phyloP scores from a whole-genome alignment of 2,113 vertebrate species.

The Bungarus multicinctus region DNA sequence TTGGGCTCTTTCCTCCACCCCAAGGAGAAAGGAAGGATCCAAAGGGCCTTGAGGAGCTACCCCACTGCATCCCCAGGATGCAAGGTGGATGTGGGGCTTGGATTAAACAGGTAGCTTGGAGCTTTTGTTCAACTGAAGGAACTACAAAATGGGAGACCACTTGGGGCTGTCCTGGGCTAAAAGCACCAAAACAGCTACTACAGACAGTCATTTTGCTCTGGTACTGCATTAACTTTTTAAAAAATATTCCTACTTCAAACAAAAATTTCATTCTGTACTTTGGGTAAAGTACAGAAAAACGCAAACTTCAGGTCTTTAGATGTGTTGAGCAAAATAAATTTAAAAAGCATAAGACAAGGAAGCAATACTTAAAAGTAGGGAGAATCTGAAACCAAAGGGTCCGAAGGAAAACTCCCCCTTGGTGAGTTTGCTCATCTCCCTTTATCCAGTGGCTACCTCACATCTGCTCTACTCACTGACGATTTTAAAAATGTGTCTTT shows the following conservation, averaged over 20 bases:
- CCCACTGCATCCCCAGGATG: not conserved
- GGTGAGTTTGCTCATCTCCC: constrained; percentile 5
- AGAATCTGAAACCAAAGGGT: constrained; percentile 33
- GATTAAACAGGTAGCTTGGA: not conserved
- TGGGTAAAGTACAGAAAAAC: fast-evolving
- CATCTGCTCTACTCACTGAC: constrained; percentile 34
- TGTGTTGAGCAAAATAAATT: constrained; percentile 36
- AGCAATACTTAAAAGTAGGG: not conserved
- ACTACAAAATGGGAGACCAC: not conserved
- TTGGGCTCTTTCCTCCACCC: not conserved
- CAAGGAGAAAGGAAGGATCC: not conserved
- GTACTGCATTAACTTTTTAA: not conserved
- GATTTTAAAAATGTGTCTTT: not conserved
- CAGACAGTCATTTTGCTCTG: not conserved
- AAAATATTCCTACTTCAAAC: constrained; percentile 27
- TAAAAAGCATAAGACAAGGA: constrained; percentile 37
- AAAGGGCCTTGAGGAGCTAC: not conserved
- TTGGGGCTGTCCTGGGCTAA: not conserved
- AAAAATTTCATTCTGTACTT: constrained; percentile 46
- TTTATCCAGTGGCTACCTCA: constrained; percentile 18
- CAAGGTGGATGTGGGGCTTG: not conserved
- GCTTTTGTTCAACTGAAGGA: not conserved
- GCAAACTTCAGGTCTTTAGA: constrained; percentile 30
- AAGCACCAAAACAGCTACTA: not conserved
- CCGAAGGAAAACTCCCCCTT: constrained; percentile 25